phyloP scores from a whole-genome alignment of 37 sponge, comb jelly and placozoan genomes.

The Beroe forskalii region DNA sequence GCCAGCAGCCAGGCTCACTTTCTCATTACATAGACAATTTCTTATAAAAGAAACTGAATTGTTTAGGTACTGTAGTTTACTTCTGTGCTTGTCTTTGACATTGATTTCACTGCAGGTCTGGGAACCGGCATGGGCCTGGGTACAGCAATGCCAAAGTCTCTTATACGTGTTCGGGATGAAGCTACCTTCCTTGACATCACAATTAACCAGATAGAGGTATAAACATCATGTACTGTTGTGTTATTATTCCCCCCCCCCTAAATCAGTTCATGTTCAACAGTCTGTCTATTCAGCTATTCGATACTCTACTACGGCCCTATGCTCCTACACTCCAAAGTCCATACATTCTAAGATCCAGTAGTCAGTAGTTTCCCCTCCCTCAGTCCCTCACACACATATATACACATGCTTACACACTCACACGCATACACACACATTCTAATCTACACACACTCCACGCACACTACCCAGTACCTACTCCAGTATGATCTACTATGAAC shows the following conservation, averaged over 20 bases:
- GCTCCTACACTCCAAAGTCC: not conserved
- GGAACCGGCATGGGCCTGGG: conserved; percentile 93
- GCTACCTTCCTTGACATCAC: conserved; percentile 89
- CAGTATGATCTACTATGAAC: no score
- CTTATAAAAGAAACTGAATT: no score
- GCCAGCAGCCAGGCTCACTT: no score
- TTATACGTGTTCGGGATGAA: conserved; percentile 88
- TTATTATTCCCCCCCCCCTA: no score
- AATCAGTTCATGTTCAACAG: no score
- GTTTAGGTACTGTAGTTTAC: no score
- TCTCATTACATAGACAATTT: no score
- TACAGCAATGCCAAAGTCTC: conserved; percentile 91
- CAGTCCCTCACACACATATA: not conserved
- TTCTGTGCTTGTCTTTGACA: no score
- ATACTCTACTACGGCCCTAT: no score
- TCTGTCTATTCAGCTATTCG: no score
- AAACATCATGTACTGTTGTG: not conserved
- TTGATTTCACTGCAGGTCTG: conserved; percentile 49
- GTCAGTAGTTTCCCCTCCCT: no score
- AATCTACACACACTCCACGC: not conserved
- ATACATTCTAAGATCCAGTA: no score
- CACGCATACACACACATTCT: not conserved
- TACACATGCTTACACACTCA: not conserved
- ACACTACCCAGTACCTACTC: not conserved
- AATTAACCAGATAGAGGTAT: conserved; percentile 91